Base-by-base conservation (phyloP, 2,113 vertebrate genomes). In the Cercopithecus mona region DNA sequence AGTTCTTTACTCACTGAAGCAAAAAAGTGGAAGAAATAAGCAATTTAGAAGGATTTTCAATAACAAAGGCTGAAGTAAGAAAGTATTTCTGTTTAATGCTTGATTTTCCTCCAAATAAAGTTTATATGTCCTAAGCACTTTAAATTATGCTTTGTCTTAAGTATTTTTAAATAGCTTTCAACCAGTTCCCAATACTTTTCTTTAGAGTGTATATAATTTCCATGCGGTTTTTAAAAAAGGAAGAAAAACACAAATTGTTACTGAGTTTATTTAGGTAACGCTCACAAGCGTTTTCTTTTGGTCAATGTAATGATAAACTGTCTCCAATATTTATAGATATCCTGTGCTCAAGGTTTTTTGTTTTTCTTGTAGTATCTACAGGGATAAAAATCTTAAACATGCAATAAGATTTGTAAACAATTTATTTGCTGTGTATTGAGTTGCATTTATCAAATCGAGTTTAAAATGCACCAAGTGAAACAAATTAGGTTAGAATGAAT, bases 401-500 rank as follows among this genome's bases (percentile, higher is more conserved):
- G 38, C 92, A 90, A 76, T 82, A 82, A 89, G 57, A 96, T 88
- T 88, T 88, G 22, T 70, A 96, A 96, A 92, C 73, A 86, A 73
- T 73, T 91, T 91, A 61, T 72, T 89, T 89, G 85, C 45, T 61
- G 3, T 79, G 61, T 50, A 61, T 30, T 32, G 86, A 96, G 73
- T 22, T 93, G 7, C 68, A 75, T 81, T 73, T 82, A 96, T 83
- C 70, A 94, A 90, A 94, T 55, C 12, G 73, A 96, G 45, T 96
- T 96, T 89, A 83, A 96, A 94, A 87, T 55, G 12, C 27, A 88
- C 50, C 4, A 8, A 90, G 88, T 43, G 20, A 98, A 94, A 59
- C 73, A 89, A 98, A 94, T 79, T 94, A 93, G 8, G 50, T 96
- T 79, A 93, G 80, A 83, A 96, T 35, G 16, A 92, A 73, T 94